Conservation (phyloP, 2,888 invertebrate species). For the Oegoconia quadripuncta region DNA sequence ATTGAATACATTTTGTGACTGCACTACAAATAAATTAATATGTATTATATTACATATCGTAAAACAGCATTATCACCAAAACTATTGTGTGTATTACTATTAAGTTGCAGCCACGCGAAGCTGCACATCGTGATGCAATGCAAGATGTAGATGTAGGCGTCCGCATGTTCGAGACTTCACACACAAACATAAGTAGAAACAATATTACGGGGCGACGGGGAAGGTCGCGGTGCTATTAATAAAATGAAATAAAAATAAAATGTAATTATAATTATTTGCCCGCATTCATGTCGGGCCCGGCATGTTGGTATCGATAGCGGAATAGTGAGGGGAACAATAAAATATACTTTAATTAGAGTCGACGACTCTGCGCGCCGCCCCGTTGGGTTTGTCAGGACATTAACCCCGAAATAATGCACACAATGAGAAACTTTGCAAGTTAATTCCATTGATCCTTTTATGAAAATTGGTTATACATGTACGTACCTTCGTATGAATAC, state of each 20-base stretch:
- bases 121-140: no score
- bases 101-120: no score
- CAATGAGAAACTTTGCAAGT: conserved; percentile 34
- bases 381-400: conserved; percentile 32
- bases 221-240: conserved; percentile 50
- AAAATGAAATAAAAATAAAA: conserved; percentile 66
- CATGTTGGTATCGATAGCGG: conserved; percentile 56
- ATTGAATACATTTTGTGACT: no score
- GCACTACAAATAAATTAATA: no score
- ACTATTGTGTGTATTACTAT: no score
- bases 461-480: no score
- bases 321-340: conserved; percentile 72
- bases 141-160: no score
- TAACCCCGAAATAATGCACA: conserved; percentile 28
- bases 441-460: no score
- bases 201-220: conserved; percentile 38
- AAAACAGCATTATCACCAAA: no score
- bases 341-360: conserved; percentile 75
- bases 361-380: conserved; percentile 29
- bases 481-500: no score
- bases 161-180: not conserved
- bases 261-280: conserved; percentile 75
- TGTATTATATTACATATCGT: no score
- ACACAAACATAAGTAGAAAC: conserved; percentile 21
- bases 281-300: conserved; percentile 67